Conservation (phyloP, 2,797 vertebrate genomes). For the Brachymystax lenok region DNA sequence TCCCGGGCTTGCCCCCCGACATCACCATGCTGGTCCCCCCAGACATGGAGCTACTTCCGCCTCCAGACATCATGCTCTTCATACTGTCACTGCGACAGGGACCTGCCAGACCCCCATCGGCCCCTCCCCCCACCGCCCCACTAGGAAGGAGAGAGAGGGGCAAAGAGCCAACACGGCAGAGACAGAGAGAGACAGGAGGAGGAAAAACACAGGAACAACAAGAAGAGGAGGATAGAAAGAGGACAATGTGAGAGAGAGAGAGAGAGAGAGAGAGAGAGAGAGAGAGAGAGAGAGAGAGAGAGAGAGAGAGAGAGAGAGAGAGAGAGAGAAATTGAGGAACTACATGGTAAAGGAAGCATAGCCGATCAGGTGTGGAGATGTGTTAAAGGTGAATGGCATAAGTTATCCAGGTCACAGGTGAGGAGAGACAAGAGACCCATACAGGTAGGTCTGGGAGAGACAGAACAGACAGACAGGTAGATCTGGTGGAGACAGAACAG, state of each 20-base stretch:
- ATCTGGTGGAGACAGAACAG: too few relatives aligned
- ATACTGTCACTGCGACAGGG: slow-evolving; percentile 87
- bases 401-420: slow-evolving; percentile 56
- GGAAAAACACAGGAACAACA: slow-evolving; percentile 45
- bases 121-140: slow-evolving; percentile 84
- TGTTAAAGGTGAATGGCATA: slow-evolving; percentile 42
- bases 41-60: too few relatives aligned
- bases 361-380: slow-evolving; percentile 58
- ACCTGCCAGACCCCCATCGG: slow-evolving; percentile 88
- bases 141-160: slow-evolving; percentile 83
- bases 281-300: slow-evolving; percentile 50
- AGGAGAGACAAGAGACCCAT: too few relatives aligned
- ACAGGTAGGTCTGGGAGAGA: too few relatives aligned
- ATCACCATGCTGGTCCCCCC: slow-evolving; percentile 62
- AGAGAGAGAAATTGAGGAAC: slow-evolving; percentile 62
- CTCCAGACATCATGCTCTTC: slow-evolving; percentile 59
- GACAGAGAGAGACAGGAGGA: slow-evolving; percentile 52
- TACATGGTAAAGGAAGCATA: slow-evolving; percentile 59
- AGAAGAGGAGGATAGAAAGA: slow-evolving; percentile 25
- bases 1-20: slow-evolving; percentile 85
- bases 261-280: slow-evolving; percentile 48
- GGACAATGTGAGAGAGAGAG: slow-evolving; percentile 31
- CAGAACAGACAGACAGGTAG: slow-evolving; percentile 44
- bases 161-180: slow-evolving; percentile 62
- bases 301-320: slow-evolving; percentile 42